Evolutionary conservation across 2,797 vertebrate species (phyloP).

Genomic region (Hapalemur alaotrensis): DNA sequence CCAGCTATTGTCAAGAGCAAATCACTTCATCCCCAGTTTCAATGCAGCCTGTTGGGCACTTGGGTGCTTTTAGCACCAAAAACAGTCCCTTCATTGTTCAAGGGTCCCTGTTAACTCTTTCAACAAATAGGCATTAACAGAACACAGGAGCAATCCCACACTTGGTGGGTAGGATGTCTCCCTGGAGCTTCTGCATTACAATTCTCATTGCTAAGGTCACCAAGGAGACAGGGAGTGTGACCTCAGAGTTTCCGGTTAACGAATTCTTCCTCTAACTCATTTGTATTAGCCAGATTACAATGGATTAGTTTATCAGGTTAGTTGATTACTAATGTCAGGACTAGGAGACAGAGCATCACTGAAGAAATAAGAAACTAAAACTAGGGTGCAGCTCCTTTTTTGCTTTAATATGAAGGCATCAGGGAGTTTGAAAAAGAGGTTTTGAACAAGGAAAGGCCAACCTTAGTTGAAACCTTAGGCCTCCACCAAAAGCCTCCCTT

Average conservation of each 20-base stretch:
- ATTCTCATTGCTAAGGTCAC: not conserved
- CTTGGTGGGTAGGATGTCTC: not conserved
- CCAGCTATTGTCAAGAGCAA: not conserved
- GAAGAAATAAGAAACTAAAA: not conserved
- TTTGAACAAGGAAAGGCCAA: not conserved
- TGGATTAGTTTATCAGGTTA: not conserved
- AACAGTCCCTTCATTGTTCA: not conserved
- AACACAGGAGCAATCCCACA: not conserved
- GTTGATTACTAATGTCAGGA: not conserved
- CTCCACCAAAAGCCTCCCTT: not conserved
- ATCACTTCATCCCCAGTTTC: not conserved
- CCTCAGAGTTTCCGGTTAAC: not conserved
- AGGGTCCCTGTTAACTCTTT: slow-evolving; percentile 8
- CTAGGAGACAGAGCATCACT: not conserved
- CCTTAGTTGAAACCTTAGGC: not conserved
- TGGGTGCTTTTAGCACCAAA: slow-evolving; percentile 20
- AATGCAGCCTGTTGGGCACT: not conserved
- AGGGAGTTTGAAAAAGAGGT: not conserved
- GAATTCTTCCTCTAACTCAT: not conserved
- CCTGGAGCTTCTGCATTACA: not conserved
- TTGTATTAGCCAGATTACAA: not conserved
- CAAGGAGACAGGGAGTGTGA: not conserved
- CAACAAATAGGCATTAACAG: not conserved
- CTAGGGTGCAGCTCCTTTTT: not conserved
- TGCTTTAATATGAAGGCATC: not conserved